These are phyloP conservation scores for Chromis chromis DNA, from an alignment of 2,797 vertebrate species.

Conservation along the genomic window DNA sequence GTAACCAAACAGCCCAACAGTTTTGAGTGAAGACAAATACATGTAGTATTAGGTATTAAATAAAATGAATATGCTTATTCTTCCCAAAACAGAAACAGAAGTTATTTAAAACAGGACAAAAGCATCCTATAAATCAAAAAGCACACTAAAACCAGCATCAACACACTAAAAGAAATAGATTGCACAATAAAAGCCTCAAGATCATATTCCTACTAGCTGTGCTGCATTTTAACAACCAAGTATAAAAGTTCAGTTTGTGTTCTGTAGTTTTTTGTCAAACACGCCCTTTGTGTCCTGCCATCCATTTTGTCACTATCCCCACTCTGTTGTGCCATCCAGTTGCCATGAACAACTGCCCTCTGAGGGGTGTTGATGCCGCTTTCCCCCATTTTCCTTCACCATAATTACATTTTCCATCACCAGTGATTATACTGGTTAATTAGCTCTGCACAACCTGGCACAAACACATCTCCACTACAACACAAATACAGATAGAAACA, in stretches of 20 bases:
- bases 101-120: neutral
- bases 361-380: constrained; percentile 65
- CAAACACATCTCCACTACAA: constrained; percentile 34
- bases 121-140: neutral
- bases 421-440: constrained; percentile 74
- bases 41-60: neutral
- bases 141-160: neutral
- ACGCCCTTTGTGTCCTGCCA: constrained; percentile 12
- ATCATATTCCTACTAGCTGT: neutral
- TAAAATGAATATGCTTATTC: neutral
- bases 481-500: constrained; percentile 37
- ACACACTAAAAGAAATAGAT: neutral
- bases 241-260: constrained; percentile 1
- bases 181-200: neutral
- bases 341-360: constrained; percentile 71
- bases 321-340: constrained; percentile 58
- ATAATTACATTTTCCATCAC: constrained; percentile 79
- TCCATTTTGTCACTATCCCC: constrained; percentile 32
- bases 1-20: neutral
- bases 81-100: neutral
- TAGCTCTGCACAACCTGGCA: constrained; percentile 55
- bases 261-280: constrained; percentile 9
- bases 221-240: constrained; percentile 8
- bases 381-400: constrained; percentile 46
- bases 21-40: neutral